Percentiles rank a stretch among this genome's conserved stretches.
Evolutionary conservation across 2,797 vertebrate species (phyloP).

Genomic region (Xenops minutus): DNA sequence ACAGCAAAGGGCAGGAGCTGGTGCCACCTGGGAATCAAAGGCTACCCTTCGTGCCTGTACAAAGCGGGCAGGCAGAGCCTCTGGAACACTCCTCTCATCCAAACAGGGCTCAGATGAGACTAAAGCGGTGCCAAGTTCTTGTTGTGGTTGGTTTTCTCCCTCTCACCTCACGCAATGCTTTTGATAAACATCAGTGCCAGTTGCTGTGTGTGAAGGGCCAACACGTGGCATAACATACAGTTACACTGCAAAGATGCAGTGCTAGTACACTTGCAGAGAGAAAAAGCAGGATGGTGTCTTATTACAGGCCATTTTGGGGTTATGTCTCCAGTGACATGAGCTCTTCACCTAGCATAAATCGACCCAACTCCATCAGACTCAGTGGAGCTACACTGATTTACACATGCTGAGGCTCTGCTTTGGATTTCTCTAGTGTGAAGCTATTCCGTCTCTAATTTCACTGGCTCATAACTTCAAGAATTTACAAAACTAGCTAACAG

Average conservation of each 20-base stretch:
- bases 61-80: background rate
- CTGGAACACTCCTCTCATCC: background rate
- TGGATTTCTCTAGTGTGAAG: background rate
- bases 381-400: background rate
- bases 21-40: constrained; percentile 23
- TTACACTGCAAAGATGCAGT: background rate
- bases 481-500: background rate
- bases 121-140: background rate
- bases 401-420: background rate
- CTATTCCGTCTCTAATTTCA: background rate
- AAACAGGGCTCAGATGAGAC: background rate
- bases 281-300: background rate
- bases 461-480: background rate
- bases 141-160: background rate
- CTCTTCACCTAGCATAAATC: background rate
- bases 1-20: background rate
- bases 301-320: background rate
- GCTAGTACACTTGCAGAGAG: background rate
- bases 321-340: background rate
- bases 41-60: background rate
- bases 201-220: background rate
- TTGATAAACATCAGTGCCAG: background rate
- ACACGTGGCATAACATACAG: background rate
- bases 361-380: background rate
- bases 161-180: background rate